Evolutionary conservation across 2,888 invertebrate species (phyloP), one percentile per base, ranked within the genome.

Genomic region (Hydrotaea cyrtoneurina): DNA sequence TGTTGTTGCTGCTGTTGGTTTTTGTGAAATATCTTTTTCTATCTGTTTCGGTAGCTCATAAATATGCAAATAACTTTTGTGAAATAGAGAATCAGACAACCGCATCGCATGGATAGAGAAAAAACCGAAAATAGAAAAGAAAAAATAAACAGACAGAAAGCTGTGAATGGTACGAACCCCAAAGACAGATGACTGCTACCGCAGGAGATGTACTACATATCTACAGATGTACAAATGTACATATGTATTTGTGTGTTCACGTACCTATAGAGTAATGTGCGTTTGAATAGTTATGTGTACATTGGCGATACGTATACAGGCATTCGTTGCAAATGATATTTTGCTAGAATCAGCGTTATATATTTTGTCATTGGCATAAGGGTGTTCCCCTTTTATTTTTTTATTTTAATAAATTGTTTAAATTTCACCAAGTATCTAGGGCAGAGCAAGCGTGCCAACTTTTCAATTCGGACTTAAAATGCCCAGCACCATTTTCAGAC

Each of bases 81-180:
- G 66, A 66, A 66, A 19, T 43, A 66, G 43, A 66, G 66, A 66
- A 66, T 66, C 66, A 66, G 66, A 66, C 43, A 66, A 66, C 66
- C 66, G 21, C 66, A 66, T 66, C 66, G 66, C 15, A 43, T 43
- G 39, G 66, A 55, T 21, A 66, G 66, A 43, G n/a, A n/a, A n/a
- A n/a, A n/a, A n/a, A n/a, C n/a, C n/a, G n/a, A 66, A 66, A 43
- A 66, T 26, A 21, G 19, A 66, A 39, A 43, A 66, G 19, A 66
- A 39, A 66, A 43, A 43, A 43, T 66, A 66, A 66, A 66, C 66
- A 43, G 66, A 66, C 66, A 62, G 62, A 31, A 43, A 19, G 43
- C 17, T 66, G 3, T 39, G 66, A 66, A 66, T 21, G 19, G 19
- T 19, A 66, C 19, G 3, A 66, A 39, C 26, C 43, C 62, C n/a